Evolutionary conservation across 2,888 invertebrate genomes (phyloP).

Genomic region (Sisyra terminalis): DNA sequence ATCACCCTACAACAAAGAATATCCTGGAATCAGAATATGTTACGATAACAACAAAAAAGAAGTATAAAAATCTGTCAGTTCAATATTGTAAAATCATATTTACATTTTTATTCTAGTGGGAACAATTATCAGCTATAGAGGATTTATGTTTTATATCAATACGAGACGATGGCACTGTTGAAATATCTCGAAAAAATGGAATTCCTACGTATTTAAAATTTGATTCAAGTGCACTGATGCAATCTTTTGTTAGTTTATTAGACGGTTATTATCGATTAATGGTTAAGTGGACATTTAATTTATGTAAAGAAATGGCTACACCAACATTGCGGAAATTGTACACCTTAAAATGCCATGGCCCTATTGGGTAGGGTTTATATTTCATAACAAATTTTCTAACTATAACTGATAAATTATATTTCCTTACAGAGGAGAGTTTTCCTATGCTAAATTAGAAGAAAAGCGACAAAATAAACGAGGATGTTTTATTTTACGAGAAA

Average conservation of each 20-base stretch:
- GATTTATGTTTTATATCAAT: conserved; percentile 71
- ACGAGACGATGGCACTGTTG: conserved; percentile 50
- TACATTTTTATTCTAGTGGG: conserved; percentile 37
- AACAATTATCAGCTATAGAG: conserved; percentile 60
- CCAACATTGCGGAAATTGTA: conserved; percentile 61
- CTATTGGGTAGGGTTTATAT: conserved; percentile 52
- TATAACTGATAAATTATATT: conserved; percentile 2
- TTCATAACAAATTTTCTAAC: not conserved
- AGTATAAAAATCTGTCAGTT: conserved; percentile 23
- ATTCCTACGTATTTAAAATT: conserved; percentile 62
- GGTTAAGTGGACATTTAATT: conserved; percentile 80
- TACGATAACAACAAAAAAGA: conserved; percentile 40
- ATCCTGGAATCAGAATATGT: conserved; percentile 50
- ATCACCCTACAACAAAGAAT: conserved; percentile 42
- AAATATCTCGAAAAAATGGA: conserved; percentile 61
- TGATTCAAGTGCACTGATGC: conserved; percentile 42
- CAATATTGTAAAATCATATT: too few relatives aligned
- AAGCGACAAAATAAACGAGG: conserved; percentile 60
- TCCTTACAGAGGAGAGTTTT: conserved; percentile 56
- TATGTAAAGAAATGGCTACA: conserved; percentile 66
- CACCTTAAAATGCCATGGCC: conserved; percentile 71
- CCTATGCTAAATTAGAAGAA: conserved; percentile 67
- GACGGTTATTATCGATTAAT: conserved; percentile 78
- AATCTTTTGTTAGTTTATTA: conserved; percentile 65
- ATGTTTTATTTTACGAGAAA: conserved; percentile 67